Conservation (phyloP, 1,140 invertebrate genomes). For the Megalonaias nervosa region DNA sequence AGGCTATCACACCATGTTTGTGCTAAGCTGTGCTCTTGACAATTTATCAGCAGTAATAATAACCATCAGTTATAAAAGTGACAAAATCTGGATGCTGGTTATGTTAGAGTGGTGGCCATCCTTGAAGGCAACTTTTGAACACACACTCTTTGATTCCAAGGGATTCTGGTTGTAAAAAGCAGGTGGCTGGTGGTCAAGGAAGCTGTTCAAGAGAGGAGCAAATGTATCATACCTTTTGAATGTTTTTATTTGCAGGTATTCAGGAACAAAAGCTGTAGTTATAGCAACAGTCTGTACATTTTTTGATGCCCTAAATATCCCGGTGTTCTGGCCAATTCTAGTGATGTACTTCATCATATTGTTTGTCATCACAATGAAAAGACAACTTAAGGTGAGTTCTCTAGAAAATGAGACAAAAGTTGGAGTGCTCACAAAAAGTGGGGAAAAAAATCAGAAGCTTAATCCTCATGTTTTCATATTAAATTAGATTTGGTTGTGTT, state of each 20-base stretch:
- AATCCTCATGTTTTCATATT: too few species aligned
- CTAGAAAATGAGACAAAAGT: not conserved
- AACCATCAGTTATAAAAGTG: too few species aligned
- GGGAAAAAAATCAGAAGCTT: too few species aligned
- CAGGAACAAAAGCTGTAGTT: conserved; percentile 94
- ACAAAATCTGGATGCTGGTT: too few species aligned
- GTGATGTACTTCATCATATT: conserved; percentile 99
- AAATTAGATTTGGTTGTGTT: not conserved
- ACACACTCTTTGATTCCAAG: not conserved
- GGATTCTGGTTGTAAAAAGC: not conserved
- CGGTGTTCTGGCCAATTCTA: conserved; percentile 99
- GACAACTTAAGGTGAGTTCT: conserved; percentile 94
- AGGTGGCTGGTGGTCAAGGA: too few species aligned
- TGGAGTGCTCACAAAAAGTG: not conserved
- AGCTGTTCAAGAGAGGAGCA: too few species aligned
- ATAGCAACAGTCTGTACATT: conserved; percentile 94
- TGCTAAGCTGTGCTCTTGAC: not conserved
- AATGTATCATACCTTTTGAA: too few species aligned
- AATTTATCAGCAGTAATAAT: conserved; percentile 1
- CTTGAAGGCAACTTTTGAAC: not conserved
- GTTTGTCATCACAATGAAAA: conserved; percentile 99
- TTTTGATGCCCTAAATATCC: conserved; percentile 98
- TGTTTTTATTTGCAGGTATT: conserved; percentile 77
- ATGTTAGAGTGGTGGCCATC: too few species aligned
- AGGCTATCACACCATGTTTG: too few species aligned